Evolutionary conservation across 2,888 invertebrate genomes (phyloP), one percentile per base, ranked within the genome.

Genomic region (Harpalus rubripes): DNA sequence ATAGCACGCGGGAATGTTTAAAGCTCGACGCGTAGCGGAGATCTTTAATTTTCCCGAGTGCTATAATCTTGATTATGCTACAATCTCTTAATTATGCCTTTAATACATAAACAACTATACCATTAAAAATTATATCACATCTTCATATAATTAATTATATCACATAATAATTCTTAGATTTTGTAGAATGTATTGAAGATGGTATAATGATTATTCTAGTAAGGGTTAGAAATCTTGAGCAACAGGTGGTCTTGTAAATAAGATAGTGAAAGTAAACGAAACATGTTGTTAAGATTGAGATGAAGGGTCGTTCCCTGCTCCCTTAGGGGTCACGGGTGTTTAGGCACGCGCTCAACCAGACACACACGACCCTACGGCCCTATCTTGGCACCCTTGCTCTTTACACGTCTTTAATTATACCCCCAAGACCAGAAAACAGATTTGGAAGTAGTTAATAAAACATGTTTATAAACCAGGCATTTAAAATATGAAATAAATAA

Each of bases 231-330:
- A 32, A 32, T 32, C 7, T 8, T 63, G 22, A 12, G 63, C 63
- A 63, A 63, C 63, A 63, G 26, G 63, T 63, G 26, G 22, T 26
- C 26, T 26, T 63, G 8, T 10, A n/a, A 26, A 4, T 63, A 6
- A 1, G 4, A 26, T 26, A 22, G 61, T 61, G 32, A 32, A 12
- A 52, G 44, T 8, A 8, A 52, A 52, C 44, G 10, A 12, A 52
- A 12, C 44, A 52, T 8, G 10, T 0, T 63, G 63, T 63, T 7
- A 63, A 63, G 63, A 63, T 63, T 63, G 63, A 89, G 88, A 88
- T 88, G 88, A 89, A 89, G 88, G 89, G 87, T 82, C 85, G 81
- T 86, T 85, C 85, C 86, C 84, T 86, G 58, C 74, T 79, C 44
- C 44, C 85, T 76, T 65, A 26, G 18, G 63, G 63, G 63, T 12